phyloP scores from a whole-genome alignment of 2,113 vertebrate species.

The Propithecus coquereli region DNA sequence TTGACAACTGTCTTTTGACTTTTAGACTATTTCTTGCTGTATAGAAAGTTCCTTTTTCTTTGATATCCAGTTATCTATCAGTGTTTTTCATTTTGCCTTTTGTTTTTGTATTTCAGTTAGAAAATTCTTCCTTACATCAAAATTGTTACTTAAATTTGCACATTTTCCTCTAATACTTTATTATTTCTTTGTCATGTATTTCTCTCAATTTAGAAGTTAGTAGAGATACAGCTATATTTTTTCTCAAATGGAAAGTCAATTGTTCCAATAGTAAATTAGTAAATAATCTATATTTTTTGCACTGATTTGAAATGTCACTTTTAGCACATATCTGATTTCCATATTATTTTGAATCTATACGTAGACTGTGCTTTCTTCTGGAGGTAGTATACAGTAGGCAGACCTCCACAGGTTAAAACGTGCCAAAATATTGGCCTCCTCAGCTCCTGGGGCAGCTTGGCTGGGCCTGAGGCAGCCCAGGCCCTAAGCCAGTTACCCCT shows the following conservation, averaged over 20 bases:
- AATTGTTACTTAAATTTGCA: not conserved
- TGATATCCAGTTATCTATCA: not conserved
- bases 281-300: not conserved
- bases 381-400: not conserved
- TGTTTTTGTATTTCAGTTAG: not conserved
- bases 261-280: not conserved
- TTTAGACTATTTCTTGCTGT: not conserved
- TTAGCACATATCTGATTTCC: not conserved
- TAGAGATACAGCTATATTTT: not conserved
- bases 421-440: not conserved
- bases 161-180: not conserved
- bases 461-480: not conserved
- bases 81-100: not conserved
- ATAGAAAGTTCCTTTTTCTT: not conserved
- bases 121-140: not conserved
- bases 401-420: not conserved
- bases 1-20: not conserved
- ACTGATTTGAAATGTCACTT: not conserved
- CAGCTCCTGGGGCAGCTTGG: not conserved
- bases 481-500: not conserved
- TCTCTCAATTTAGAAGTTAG: not conserved
- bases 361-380: not conserved
- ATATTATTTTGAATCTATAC: not conserved
- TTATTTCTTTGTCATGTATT: not conserved
- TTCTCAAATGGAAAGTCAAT: not conserved